Evolutionary conservation across 2,113 vertebrate genomes (phyloP).

Genomic region (Thinocorus orbignyianus): DNA sequence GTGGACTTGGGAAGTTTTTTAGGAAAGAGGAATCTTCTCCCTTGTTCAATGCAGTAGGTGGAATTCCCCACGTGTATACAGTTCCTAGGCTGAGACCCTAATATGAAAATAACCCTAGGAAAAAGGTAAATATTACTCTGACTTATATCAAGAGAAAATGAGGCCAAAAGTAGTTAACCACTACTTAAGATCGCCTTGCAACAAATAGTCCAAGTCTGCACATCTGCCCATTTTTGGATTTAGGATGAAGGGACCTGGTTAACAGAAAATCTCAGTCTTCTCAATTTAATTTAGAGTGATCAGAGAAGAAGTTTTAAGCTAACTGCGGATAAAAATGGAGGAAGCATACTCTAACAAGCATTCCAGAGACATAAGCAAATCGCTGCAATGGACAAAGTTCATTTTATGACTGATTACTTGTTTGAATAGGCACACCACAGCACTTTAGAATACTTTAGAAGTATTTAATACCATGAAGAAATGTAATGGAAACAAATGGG

Average conservation of each 20-base stretch:
- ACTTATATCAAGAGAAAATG: background rate
- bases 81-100: background rate
- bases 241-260: background rate
- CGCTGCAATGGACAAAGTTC: background rate
- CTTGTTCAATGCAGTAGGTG: background rate
- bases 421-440: background rate
- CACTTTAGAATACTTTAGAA: background rate
- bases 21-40: background rate
- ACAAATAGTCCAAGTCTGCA: background rate
- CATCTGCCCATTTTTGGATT: background rate
- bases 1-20: background rate
- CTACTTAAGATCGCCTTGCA: background rate
- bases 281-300: background rate
- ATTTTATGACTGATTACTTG: slow-evolving; percentile 3
- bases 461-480: background rate
- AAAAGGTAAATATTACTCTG: background rate
- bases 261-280: background rate
- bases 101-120: background rate
- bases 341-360: background rate
- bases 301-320: background rate
- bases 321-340: background rate
- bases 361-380: background rate
- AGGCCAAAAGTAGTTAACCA: background rate
- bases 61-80: background rate
- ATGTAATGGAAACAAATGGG: background rate